Evolutionary conservation across 2,113 vertebrate genomes (phyloP), one percentile per base, ranked within the genome.

Genomic region (Eidolon helvum): DNA sequence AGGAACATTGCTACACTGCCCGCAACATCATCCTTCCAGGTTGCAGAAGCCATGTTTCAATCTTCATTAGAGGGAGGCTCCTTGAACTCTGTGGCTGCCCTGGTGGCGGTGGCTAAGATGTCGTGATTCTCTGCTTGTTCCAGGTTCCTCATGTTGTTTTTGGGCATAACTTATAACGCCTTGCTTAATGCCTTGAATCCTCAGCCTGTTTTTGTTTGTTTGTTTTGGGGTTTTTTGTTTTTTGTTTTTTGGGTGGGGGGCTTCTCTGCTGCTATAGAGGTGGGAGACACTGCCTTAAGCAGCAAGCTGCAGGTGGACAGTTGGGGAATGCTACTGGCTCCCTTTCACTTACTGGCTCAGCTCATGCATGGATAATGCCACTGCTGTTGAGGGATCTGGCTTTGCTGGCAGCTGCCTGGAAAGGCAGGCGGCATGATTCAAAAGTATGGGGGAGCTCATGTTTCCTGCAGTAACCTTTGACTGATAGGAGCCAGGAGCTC

Each of bases 301-400:
- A 65, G 69, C 48, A 91, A 92, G 71, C 77, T 75, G 59, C 48
- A 69, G 90, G 83, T 87, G 72, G 61, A 63, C 28, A 75, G 78
- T 33, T 93, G 59, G 71, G 61, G 65, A 82, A 75, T n/a, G 69
- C 75, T 48, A 3, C 10, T 88, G 68, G 45, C 38, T 57, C 12
- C 74, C 69, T 33, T 74, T 85, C n/a, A 43, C 83, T 93, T 38
- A 43, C 83, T 38, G 59, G 87, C 78, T 96, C 65, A 93, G 85
- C 82, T 88, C 40, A 55, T 71, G 86, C 71, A 40, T 24, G 45
- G 38, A 79, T 89, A 93, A 95, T 38, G 68, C 57, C 22, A 9
- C 19, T 71, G 71, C 55, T 71, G 21, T 57, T 61, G 55, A 74
- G 68, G 79, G 74, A 71, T 82, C 63, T 88, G 57, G 59, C 87